These are phyloP conservation scores for Cheilosia impressa DNA, from an alignment of 2,888 invertebrate genomes.

Conservation along the genomic window DNA sequence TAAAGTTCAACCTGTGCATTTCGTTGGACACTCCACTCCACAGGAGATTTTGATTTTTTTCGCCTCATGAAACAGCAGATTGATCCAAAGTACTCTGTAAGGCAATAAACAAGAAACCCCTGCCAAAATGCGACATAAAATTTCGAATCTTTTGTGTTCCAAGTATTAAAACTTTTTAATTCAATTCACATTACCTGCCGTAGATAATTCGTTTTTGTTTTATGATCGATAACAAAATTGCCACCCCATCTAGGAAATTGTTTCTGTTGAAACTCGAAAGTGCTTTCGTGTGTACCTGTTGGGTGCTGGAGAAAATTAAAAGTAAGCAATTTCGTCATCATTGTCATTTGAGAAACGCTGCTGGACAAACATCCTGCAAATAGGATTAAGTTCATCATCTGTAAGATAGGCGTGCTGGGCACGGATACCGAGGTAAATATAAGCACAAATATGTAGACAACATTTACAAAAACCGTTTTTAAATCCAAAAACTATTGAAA, in stretches of 20 bases:
- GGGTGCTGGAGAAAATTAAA: neutral
- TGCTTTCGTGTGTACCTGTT: neutral
- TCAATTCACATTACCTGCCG: neutral
- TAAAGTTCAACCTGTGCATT: neutral
- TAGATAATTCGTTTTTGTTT: neutral
- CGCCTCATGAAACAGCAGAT: neutral
- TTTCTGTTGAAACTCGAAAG: neutral
- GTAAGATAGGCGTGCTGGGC: too few species aligned
- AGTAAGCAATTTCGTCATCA: neutral
- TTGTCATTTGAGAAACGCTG: neutral
- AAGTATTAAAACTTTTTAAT: conserved; percentile 1
- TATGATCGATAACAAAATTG: neutral
- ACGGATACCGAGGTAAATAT: too few species aligned
- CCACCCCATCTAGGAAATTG: neutral
- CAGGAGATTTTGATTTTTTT: neutral
- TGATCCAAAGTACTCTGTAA: neutral
- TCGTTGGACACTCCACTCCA: neutral
- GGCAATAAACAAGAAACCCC: neutral
- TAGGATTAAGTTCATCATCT: too few species aligned
- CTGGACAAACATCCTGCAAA: neutral
- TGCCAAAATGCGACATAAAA: neutral
- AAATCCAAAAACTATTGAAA: too few species aligned
- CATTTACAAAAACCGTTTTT: too few species aligned
- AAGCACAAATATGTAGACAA: too few species aligned
- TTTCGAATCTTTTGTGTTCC: neutral